phyloP scores from a whole-genome alignment of 2,113 vertebrate species.

The Arenaria interpres region DNA sequence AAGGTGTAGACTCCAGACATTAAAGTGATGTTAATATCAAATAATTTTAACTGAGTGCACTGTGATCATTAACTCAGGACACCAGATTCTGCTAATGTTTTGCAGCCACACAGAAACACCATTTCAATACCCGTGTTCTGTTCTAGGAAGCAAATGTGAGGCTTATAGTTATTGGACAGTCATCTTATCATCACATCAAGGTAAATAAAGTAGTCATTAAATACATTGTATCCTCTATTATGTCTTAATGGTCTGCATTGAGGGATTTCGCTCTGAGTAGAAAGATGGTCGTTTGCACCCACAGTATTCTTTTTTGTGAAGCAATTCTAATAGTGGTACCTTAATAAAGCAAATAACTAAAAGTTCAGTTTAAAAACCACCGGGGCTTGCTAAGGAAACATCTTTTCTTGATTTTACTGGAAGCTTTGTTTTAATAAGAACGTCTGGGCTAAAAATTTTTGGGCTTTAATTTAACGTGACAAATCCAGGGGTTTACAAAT shows the following conservation, averaged over 20 bases:
- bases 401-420: neutral
- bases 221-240: neutral
- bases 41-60: neutral
- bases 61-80: neutral
- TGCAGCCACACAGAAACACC: neutral
- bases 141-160: constrained; percentile 84
- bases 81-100: neutral
- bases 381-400: neutral
- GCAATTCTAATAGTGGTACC: neutral
- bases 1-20: neutral
- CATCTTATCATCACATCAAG: constrained; percentile 87
- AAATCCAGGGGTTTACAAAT: neutral
- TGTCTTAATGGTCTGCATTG: neutral
- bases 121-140: neutral
- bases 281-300: neutral
- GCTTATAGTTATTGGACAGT: constrained; percentile 92
- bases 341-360: neutral
- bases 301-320: neutral
- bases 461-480: neutral
- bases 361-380: neutral
- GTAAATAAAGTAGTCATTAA: constrained; percentile 69
- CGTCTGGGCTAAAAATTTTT: neutral
- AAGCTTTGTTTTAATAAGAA: constrained; percentile 4
- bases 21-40: neutral
- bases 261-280: neutral